Evolutionary conservation across 1,140 invertebrate species (phyloP).

Genomic region (Catajapyx aquilonaris): DNA sequence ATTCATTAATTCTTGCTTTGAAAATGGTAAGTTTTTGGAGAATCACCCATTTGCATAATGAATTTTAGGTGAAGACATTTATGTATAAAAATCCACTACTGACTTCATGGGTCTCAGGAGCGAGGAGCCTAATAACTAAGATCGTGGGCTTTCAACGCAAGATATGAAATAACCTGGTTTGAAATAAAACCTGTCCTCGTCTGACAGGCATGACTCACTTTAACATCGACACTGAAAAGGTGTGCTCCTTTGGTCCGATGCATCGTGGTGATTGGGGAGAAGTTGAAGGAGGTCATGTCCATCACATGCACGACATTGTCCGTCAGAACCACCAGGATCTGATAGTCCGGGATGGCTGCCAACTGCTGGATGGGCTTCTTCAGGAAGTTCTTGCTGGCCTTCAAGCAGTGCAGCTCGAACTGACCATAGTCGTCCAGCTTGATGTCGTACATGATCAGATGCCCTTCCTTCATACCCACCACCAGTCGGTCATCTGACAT

Average conservation of each 20-base stretch:
- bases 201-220: too few species aligned
- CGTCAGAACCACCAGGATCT: conserved; percentile 69
- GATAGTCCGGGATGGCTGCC: conserved; percentile 65
- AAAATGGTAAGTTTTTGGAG: too few species aligned
- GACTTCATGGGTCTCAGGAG: too few species aligned
- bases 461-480: conserved; percentile 79
- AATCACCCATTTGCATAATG: too few species aligned
- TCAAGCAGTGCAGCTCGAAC: conserved; percentile 38
- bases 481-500: conserved; percentile 67
- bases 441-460: conserved; percentile 69
- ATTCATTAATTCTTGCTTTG: too few species aligned
- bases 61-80: too few species aligned
- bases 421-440: conserved; percentile 27
- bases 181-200: too few species aligned
- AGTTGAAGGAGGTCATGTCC: conserved; percentile 52
- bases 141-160: too few species aligned
- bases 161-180: too few species aligned
- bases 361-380: conserved; percentile 84
- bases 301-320: conserved; percentile 71
- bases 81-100: too few species aligned
- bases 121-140: too few species aligned
- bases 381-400: conserved; percentile 81
- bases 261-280: conserved; percentile 50
- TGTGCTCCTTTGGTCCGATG: conserved; percentile 67
- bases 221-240: conserved; percentile 61